Conservation (phyloP, 2,888 invertebrate genomes). For the Mythimna impura region DNA sequence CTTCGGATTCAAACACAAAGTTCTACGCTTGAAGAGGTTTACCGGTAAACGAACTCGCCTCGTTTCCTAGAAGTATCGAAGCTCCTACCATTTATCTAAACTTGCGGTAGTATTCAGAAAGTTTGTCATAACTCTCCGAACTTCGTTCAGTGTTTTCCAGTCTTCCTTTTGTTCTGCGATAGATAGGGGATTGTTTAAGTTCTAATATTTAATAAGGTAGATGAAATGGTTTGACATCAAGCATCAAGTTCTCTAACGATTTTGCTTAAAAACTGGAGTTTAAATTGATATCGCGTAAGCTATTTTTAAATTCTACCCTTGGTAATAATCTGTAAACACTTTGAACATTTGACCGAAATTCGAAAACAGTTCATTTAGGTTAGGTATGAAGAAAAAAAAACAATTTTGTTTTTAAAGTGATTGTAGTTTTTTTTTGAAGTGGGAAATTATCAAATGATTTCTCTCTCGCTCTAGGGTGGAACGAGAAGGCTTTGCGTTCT, state of each 20-base stretch:
- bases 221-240: not conserved
- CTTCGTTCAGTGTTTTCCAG: constrained; percentile 12
- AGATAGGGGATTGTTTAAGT: not conserved
- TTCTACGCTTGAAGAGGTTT: constrained; percentile 56
- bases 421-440: too few relatives aligned
- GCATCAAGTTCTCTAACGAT: not conserved
- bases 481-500: too few relatives aligned
- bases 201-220: not conserved
- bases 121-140: constrained; percentile 21
- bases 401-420: too few relatives aligned
- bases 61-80: constrained; percentile 35
- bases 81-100: constrained; percentile 34
- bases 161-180: not conserved
- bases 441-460: too few relatives aligned
- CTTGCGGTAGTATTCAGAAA: constrained; percentile 28
- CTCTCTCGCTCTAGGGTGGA: too few relatives aligned
- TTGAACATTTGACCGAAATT: too few relatives aligned
- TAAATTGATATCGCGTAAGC: not conserved
- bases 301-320: too few relatives aligned
- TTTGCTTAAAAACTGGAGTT: not conserved
- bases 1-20: constrained; percentile 51
- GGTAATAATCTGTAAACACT: too few relatives aligned
- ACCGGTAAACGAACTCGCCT: constrained; percentile 44
- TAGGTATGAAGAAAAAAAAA: too few relatives aligned
- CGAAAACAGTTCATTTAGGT: too few relatives aligned